Base-by-base conservation (phyloP, 2,113 vertebrate species). In the Mustela nigripes region DNA sequence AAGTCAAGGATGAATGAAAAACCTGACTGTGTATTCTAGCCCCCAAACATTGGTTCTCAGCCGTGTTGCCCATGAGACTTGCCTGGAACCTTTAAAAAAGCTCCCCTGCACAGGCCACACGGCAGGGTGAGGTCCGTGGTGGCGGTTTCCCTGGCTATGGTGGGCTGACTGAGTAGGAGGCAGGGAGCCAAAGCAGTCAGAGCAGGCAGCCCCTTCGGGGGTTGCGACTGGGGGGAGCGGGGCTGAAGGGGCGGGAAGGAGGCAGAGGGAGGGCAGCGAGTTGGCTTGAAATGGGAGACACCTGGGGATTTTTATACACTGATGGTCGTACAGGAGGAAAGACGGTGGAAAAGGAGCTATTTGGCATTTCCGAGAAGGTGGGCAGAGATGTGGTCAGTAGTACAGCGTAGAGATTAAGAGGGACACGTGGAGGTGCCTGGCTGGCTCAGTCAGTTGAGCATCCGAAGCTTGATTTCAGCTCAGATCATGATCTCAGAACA, bases 231-330 rank as follows among this genome's bases (percentile, higher is more conserved):
- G 24, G 63, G 56, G 58, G 39, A 28, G 11, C 11, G 0, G 1
- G 60, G 9, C 11, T 36, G 31, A 73, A 24, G 33, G 3, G 48
- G 7, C 1, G 22, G 24, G 39, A 62, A 42, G n/a, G 5, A 50
- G 4, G 3, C 22, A 0, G 18, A 42, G 56, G 33, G 42, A n/a
- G 21, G 53, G 36, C 0, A 0, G 5, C 9, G 9, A 7, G 28
- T 14, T 28, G 56, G 53, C 60, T 39, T 39, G 9, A 36, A 50
- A 39, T 58, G 21, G 39, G 15, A 48, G 56, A 26, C 36, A 2
- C 24, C 4, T 11, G 5, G 36, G 50, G 33, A 24, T 7, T 50
- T 73, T 58, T n/a, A 24, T 15, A 4, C 10, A 8, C 48, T 7
- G 7, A 3, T 0, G 26, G 18, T 39, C 18, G 1, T 7, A n/a